A percentile compares a stretch with the other conserved stretches of the same genome.
phyloP scores from a whole-genome alignment of 2,113 vertebrate genomes.

The Lamprotornis superbus region DNA sequence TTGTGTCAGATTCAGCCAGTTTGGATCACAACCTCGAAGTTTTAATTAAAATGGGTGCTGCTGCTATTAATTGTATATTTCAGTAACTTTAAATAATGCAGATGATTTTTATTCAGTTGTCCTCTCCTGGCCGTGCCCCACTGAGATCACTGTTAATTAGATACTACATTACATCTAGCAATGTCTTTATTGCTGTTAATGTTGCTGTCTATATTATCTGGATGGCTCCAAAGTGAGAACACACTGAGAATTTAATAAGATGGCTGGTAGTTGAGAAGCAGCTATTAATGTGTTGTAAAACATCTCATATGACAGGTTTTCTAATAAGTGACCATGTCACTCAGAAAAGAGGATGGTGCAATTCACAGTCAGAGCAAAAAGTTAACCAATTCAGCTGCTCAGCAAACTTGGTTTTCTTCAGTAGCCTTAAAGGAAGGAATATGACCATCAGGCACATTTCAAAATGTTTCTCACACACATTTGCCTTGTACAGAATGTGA shows the following conservation, averaged over 20 bases:
- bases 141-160: slow-evolving; percentile 61
- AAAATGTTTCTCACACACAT: background rate
- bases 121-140: slow-evolving; percentile 10
- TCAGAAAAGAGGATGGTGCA: background rate
- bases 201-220: slow-evolving; percentile 35
- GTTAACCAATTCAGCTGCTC: background rate
- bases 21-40: background rate
- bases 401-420: background rate
- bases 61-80: slow-evolving; percentile 24
- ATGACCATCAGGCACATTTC: background rate
- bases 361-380: background rate
- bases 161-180: slow-evolving; percentile 25
- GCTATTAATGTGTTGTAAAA: slow-evolving; percentile 19
- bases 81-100: slow-evolving; percentile 21
- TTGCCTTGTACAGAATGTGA: background rate
- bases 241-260: slow-evolving; percentile 55
- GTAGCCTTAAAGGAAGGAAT: background rate
- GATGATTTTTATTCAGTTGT: slow-evolving; percentile 35
- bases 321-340: background rate
- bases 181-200: slow-evolving; percentile 49
- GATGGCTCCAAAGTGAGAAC: slow-evolving; percentile 17
- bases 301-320: background rate
- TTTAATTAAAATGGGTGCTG: slow-evolving; percentile 42
- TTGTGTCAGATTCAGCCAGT: background rate
- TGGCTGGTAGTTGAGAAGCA: background rate